Evolutionary conservation across 1,140 invertebrate species (phyloP).

Genomic region (Alviniconcha marisindica): DNA sequence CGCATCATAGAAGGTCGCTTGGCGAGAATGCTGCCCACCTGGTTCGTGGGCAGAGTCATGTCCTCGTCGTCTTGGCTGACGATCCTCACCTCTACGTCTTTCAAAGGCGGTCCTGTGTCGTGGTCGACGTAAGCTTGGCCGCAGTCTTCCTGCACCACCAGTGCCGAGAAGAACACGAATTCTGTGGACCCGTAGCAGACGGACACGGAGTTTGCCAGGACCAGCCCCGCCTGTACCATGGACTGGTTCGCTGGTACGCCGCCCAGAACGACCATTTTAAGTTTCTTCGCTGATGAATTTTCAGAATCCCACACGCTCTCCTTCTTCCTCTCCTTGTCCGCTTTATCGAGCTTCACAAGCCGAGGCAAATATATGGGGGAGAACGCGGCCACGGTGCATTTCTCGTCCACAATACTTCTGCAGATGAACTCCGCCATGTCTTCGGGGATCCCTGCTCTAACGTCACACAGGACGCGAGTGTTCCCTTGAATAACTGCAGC

Average conservation of each 20-base stretch:
- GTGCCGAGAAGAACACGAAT: background rate
- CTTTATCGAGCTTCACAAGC: background rate
- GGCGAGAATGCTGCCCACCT: conserved; percentile 6
- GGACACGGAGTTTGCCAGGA: background rate
- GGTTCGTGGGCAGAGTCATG: background rate
- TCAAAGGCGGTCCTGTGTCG: background rate
- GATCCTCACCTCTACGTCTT: conserved; percentile 9
- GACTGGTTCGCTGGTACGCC: background rate
- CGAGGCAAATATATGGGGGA: background rate
- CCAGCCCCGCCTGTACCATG: background rate
- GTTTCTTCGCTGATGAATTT: background rate
- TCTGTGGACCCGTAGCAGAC: background rate
- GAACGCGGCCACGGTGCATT: background rate
- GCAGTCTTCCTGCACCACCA: background rate
- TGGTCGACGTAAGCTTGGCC: background rate
- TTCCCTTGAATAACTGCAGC: background rate
- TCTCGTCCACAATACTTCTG: background rate
- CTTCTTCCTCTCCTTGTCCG: background rate
- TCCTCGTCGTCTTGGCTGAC: conserved; percentile 15
- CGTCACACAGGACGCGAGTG: conserved; percentile 1
- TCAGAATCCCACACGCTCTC: background rate
- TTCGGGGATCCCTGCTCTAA: background rate
- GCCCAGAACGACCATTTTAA: background rate
- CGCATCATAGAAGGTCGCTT: conserved; percentile 4
- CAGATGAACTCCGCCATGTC: background rate